Percentiles rank a stretch among this genome's conserved stretches.
These are phyloP conservation scores for Dysmachus trigonus DNA, from an alignment of 2,888 invertebrate species.

Conservation along the genomic window DNA sequence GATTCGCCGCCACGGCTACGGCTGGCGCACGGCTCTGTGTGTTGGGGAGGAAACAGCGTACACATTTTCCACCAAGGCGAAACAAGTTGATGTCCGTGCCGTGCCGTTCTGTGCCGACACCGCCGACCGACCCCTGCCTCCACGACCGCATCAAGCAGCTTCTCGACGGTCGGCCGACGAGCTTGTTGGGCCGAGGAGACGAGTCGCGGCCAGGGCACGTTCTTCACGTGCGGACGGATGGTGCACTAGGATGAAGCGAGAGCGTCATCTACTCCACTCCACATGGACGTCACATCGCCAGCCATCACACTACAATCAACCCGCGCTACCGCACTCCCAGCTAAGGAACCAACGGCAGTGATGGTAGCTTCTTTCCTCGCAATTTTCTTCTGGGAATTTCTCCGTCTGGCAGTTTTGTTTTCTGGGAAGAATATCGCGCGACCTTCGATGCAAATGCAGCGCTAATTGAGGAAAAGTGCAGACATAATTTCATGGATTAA, in stretches of 20 bases:
- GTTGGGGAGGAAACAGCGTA: slow-evolving; percentile 6
- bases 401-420: not conserved
- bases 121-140: not conserved
- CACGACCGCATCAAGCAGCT: not conserved
- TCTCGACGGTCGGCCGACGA: not conserved
- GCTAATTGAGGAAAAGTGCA: not conserved
- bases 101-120: not conserved
- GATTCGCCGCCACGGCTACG: not conserved
- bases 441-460: not conserved
- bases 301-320: not conserved
- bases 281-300: not conserved
- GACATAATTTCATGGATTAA: not conserved
- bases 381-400: not conserved
- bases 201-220: not conserved
- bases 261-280: not conserved
- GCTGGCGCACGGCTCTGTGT: slow-evolving; percentile 1
- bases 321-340: not conserved
- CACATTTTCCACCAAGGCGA: slow-evolving; percentile 6
- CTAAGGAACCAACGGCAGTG: not conserved
- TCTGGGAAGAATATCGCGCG: not conserved
- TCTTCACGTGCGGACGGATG: not conserved
- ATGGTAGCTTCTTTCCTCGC: not conserved
- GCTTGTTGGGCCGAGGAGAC: not conserved
- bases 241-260: not conserved
- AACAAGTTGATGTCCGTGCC: slow-evolving; percentile 3